Evolutionary conservation across 2,113 vertebrate species (phyloP), one percentile per base, ranked within the genome.

Genomic region (Thamnaconus septentrionalis): DNA sequence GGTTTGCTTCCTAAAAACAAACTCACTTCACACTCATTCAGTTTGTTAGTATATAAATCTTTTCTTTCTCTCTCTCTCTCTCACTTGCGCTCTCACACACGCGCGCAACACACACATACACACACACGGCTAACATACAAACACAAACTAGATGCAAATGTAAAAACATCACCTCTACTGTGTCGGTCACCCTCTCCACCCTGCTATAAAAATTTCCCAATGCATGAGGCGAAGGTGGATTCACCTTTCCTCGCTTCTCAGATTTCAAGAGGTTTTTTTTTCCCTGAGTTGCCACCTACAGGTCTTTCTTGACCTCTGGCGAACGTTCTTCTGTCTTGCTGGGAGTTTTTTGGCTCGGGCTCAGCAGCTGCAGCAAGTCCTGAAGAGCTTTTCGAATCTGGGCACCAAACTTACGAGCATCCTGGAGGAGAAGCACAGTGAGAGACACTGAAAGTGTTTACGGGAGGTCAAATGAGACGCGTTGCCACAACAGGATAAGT

Each of bases 361-460:
- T 70, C 82, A 95, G 88, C 62, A 97, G 87, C 42, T 87, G 56
- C 6, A 94, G 69, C 48, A 96, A 78, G 1, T 95, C 94, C 4
- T 81, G 46, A 65, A 97, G 67, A 0, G 95, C 92, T 4, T 88
- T 86, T 53, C 75, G 80, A 44, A 97, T 92, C 77, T 90, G 87
- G 48, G 54, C 71, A 3, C 94, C 94, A 75, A 95, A 94, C 53
- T 84, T 90, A 56, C 90, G 93, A 40, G 94, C 88, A 43, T 92
- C 92, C 94, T 96, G 59, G 4, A 46, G 48, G 51, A 41, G 7
- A 53, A 64, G 73, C 3, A 40, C 1, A 11, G 3, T 73, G 39
- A 53, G 41, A 45, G 44, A 5, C 44, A 2, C 18, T 31, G 18
- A 31, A 31, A 31, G 18, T 31, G 18, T 31, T 31, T 31, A 31